Evolutionary conservation across 1,140 invertebrate species (phyloP).

Genomic region (Phthorimaea operculella): DNA sequence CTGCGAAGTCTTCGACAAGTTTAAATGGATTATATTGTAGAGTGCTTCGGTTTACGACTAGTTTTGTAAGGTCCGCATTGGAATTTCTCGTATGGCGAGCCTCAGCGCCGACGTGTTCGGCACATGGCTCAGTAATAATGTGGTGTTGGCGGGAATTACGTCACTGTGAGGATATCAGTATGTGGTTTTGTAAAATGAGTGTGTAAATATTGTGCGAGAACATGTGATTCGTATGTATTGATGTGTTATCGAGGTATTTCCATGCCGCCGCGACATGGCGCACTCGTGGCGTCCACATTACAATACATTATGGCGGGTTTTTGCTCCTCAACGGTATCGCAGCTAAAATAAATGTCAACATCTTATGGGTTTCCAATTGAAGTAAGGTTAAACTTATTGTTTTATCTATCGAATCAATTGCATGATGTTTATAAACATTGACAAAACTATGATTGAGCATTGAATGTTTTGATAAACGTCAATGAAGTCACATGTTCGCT

Average conservation of each 20-base stretch:
- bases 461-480: conserved; percentile 18
- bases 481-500: conserved; percentile 19
- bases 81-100: conserved; percentile 55
- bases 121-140: conserved; percentile 60
- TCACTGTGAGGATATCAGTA: conserved; percentile 26
- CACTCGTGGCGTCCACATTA: conserved; percentile 61
- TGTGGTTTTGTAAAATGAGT: conserved; percentile 31
- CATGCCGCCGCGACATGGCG: conserved; percentile 31
- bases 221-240: conserved; percentile 8
- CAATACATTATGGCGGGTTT: conserved; percentile 56
- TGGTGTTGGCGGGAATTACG: conserved; percentile 49
- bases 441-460: conserved; percentile 4
- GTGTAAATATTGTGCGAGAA: conserved; percentile 21
- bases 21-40: conserved; percentile 67
- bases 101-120: conserved; percentile 55
- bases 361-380: background rate
- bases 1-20: conserved; percentile 60
- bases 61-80: conserved; percentile 56
- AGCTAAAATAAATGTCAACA: background rate
- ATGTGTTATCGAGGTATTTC: background rate
- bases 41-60: conserved; percentile 37
- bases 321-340: conserved; percentile 11
- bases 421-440: conserved; percentile 17
- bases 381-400: background rate
- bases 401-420: background rate